Evolutionary conservation across 2,113 vertebrate species (phyloP).

Genomic region (Petrocephalus microphthalmus): DNA sequence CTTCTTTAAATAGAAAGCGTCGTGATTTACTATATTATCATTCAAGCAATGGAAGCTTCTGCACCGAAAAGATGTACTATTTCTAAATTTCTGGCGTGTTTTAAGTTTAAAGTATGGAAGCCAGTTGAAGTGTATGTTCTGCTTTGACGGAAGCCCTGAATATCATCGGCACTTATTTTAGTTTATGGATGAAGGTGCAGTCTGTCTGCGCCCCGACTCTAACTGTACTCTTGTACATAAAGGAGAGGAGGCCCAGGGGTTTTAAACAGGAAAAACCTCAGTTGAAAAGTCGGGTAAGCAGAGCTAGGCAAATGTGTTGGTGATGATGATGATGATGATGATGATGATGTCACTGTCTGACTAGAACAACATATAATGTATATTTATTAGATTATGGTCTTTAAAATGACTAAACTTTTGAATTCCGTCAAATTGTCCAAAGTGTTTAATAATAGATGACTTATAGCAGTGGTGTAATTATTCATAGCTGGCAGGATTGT

Average conservation of each 20-base stretch:
- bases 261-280: neutral
- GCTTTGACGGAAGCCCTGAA: neutral
- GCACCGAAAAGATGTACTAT: neutral
- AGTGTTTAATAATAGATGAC: neutral
- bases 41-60: neutral
- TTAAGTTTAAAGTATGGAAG: neutral
- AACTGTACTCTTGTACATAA: neutral
- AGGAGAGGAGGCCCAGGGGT: neutral
- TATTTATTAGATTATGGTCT: neutral
- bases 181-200: neutral
- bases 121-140: neutral
- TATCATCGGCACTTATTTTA: neutral
- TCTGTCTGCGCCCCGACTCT: neutral
- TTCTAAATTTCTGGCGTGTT: neutral
- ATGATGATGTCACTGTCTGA: neutral
- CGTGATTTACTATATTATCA: neutral
- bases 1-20: neutral
- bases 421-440: neutral
- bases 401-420: neutral
- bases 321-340: neutral
- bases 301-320: neutral
- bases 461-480: neutral
- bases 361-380: neutral
- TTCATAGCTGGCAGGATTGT: neutral
- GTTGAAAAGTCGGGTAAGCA: neutral